Evolutionary conservation across 2,113 vertebrate species (phyloP).

Genomic region (Cynoglossus semilaevis): DNA sequence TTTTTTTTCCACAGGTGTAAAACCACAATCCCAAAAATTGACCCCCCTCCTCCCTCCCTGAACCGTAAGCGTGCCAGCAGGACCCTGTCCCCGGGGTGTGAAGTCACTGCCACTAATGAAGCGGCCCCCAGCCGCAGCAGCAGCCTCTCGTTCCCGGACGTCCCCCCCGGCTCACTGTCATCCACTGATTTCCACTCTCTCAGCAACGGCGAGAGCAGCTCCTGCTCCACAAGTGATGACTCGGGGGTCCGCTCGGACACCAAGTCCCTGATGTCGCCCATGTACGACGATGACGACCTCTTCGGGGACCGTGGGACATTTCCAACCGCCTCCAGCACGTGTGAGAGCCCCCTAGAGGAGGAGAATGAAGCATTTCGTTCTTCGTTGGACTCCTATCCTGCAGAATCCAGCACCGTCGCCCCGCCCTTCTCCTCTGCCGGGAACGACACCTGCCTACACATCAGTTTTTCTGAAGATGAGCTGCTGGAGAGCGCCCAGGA

Average conservation of each 20-base stretch:
- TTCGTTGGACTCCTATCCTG: conserved; percentile 2
- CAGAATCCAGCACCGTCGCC: conserved; percentile 4
- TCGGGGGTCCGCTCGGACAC: conserved; percentile 69
- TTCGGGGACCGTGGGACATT: conserved; percentile 60
- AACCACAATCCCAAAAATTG: conserved; percentile 80
- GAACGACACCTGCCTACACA: conserved; percentile 82
- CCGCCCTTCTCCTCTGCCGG: conserved; percentile 66
- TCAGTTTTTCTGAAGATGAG: conserved; percentile 85
- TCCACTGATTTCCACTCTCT: conserved; percentile 73
- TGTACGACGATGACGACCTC: conserved; percentile 63
- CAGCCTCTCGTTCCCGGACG: conserved; percentile 72
- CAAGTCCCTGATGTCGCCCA: conserved; percentile 57
- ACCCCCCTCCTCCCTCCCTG: conserved; percentile 75
- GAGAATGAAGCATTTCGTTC: background rate
- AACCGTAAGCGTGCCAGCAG: conserved; percentile 80
- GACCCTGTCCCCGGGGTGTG: conserved; percentile 74
- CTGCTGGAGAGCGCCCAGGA: conserved; percentile 72
- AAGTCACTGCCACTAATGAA: conserved; percentile 40
- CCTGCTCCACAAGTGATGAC: conserved; percentile 74
- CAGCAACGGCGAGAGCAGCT: conserved; percentile 64
- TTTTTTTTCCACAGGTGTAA: conserved; percentile 65
- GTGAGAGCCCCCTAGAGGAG: conserved; percentile 66
- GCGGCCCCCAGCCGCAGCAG: conserved; percentile 49
- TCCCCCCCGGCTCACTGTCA: conserved; percentile 72
- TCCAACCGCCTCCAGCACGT: conserved; percentile 66